phyloP scores from a whole-genome alignment of 2,113 vertebrate genomes.

The Spheniscus mendiculus region DNA sequence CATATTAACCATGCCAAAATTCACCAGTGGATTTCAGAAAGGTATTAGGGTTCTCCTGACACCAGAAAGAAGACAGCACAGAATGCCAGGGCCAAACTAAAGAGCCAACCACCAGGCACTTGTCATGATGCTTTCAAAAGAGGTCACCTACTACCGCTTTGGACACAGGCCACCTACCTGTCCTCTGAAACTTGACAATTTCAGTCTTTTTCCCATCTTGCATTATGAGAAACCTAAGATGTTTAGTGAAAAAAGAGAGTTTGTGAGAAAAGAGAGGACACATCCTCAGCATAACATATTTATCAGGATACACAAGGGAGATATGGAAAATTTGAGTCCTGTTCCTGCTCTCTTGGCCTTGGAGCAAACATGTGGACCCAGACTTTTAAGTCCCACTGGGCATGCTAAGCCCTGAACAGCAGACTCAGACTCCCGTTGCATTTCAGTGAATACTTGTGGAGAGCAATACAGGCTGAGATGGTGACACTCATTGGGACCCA shows the following conservation, averaged over 20 bases:
- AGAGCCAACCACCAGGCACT: not conserved
- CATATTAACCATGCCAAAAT: not conserved
- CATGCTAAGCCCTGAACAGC: not conserved
- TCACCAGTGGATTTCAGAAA: not conserved
- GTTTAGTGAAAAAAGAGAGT: not conserved
- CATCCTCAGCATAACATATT: not conserved
- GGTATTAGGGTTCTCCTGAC: not conserved
- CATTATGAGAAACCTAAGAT: not conserved
- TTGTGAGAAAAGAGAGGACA: not conserved
- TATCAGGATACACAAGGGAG: not conserved
- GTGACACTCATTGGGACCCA: accelerated
- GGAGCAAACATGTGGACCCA: not conserved
- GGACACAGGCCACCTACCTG: not conserved
- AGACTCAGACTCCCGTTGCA: not conserved
- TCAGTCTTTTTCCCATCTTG: not conserved
- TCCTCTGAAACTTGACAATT: not conserved
- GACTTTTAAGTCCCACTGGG: not conserved
- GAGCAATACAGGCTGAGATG: accelerated
- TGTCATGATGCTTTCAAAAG: not conserved
- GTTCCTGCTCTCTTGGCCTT: not conserved
- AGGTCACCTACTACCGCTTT: not conserved
- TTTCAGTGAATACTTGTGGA: not conserved
- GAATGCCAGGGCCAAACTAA: not conserved
- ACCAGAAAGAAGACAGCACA: not conserved
- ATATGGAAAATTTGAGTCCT: not conserved